phyloP scores from a whole-genome alignment of 2,888 invertebrate species.

The Candidula unifasciata region DNA sequence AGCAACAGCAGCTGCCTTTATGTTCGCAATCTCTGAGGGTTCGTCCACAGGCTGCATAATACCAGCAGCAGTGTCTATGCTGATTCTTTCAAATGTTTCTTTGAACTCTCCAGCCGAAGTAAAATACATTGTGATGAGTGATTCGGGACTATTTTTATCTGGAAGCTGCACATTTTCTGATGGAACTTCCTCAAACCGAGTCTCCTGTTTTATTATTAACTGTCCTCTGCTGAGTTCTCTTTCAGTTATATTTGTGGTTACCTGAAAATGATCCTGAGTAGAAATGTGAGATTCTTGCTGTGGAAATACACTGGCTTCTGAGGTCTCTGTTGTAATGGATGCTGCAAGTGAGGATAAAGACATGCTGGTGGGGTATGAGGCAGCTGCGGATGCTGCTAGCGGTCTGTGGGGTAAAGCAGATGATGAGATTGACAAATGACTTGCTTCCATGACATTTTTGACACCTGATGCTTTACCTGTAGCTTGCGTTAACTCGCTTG shows the following conservation, averaged over 20 bases:
- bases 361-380: background rate
- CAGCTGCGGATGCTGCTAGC: background rate
- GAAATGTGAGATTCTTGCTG: slow-evolving; percentile 38
- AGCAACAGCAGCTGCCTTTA: background rate
- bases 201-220: background rate
- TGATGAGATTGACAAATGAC: background rate
- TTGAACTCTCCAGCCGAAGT: slow-evolving; percentile 42
- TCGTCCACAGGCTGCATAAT: slow-evolving; percentile 27
- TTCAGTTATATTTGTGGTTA: slow-evolving; percentile 38
- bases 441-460: slow-evolving; percentile 8
- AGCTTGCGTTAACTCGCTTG: background rate
- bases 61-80: slow-evolving; percentile 23
- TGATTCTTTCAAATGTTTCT: slow-evolving; percentile 36
- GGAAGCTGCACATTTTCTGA: background rate
- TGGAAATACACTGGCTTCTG: background rate
- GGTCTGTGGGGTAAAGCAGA: background rate
- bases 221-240: background rate
- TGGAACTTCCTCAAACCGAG: background rate
- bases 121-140: slow-evolving; percentile 50
- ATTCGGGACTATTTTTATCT: slow-evolving; percentile 22
- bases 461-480: background rate
- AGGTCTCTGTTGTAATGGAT: background rate
- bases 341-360: background rate
- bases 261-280: slow-evolving; percentile 36
- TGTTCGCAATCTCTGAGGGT: background rate